A percentile compares a stretch with the other conserved stretches of the same genome.
These are phyloP conservation scores for Tetragonula clypearis DNA, from an alignment of 1,140 invertebrate species.

Conservation along the genomic window DNA sequence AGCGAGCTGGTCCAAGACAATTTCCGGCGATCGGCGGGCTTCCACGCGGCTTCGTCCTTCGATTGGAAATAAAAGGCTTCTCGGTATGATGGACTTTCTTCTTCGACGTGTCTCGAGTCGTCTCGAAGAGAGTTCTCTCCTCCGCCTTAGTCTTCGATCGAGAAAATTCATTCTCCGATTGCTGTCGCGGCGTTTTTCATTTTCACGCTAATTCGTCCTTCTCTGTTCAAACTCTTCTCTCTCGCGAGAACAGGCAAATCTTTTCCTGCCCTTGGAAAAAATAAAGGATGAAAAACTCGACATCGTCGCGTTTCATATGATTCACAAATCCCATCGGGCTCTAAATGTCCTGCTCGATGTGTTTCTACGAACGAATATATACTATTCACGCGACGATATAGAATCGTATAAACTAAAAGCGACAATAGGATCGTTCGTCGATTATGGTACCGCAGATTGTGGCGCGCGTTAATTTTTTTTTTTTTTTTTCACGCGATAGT, in stretches of 20 bases:
- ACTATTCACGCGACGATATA: too few relatives aligned
- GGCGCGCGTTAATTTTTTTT: background rate
- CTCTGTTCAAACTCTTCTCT: too few relatives aligned
- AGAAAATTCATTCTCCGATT: background rate
- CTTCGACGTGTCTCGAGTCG: background rate
- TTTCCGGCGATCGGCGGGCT: slow-evolving; percentile 40
- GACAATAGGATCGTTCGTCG: background rate
- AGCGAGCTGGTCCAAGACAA: slow-evolving; percentile 28
- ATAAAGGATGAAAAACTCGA: too few relatives aligned
- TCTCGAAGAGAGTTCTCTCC: background rate
- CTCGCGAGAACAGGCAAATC: too few relatives aligned
- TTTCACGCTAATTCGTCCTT: background rate
- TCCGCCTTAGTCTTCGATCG: background rate
- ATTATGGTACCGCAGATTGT: background rate
- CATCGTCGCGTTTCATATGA: too few relatives aligned
- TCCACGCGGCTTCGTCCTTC: slow-evolving; percentile 45
- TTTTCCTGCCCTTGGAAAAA: too few relatives aligned
- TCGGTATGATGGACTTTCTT: background rate
- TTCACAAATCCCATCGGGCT: too few relatives aligned
- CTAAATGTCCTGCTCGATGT: too few relatives aligned
- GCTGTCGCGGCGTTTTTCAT: too few relatives aligned
- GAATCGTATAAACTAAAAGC: too few relatives aligned
- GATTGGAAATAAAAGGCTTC: slow-evolving; percentile 52
- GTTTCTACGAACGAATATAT: too few relatives aligned
- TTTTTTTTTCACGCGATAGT: background rate